A percentile compares a stretch with the other conserved stretches of the same genome.
These are phyloP conservation scores for Pristionchus arcanus DNA, from an alignment of 2,888 invertebrate genomes.

Conservation along the genomic window DNA sequence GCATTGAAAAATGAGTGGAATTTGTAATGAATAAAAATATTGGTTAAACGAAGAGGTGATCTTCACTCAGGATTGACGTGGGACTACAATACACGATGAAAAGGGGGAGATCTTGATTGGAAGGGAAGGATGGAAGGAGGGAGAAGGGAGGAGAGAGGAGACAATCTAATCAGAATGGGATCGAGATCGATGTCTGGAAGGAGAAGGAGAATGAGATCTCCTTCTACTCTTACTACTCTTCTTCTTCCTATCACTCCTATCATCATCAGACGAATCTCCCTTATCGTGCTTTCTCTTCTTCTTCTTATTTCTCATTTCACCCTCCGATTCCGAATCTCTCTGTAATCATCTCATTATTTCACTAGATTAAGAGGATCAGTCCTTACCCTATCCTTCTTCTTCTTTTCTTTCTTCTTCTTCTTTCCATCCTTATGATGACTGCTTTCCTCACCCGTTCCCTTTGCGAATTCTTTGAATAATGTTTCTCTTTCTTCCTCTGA, in stretches of 20 bases:
- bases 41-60: not conserved
- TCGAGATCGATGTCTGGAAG: slow-evolving; percentile 17
- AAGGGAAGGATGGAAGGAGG: not conserved
- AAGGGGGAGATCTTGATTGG: not conserved
- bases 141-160: too few relatives aligned
- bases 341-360: slow-evolving; percentile 56
- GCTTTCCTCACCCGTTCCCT: slow-evolving; percentile 61
- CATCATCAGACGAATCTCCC: slow-evolving; percentile 61
- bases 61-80: not conserved
- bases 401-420: slow-evolving; percentile 69
- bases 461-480: slow-evolving; percentile 84
- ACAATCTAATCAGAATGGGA: not conserved
- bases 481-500: slow-evolving; percentile 88
- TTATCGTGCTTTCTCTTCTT: slow-evolving; percentile 63
- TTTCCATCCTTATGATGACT: slow-evolving; percentile 62
- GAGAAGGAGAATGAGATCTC: slow-evolving; percentile 34
- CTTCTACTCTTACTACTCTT: slow-evolving; percentile 32
- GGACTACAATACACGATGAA: not conserved
- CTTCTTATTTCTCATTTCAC: slow-evolving; percentile 66
- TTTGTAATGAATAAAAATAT: not conserved
- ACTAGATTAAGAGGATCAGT: slow-evolving; percentile 62
- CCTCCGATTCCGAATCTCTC: slow-evolving; percentile 64
- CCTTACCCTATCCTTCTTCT: slow-evolving; percentile 51
- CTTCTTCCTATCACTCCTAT: slow-evolving; percentile 56
- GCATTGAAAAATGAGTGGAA: not conserved